Evolutionary conservation across 2,113 vertebrate genomes (phyloP).

Genomic region (Abramis brama): DNA sequence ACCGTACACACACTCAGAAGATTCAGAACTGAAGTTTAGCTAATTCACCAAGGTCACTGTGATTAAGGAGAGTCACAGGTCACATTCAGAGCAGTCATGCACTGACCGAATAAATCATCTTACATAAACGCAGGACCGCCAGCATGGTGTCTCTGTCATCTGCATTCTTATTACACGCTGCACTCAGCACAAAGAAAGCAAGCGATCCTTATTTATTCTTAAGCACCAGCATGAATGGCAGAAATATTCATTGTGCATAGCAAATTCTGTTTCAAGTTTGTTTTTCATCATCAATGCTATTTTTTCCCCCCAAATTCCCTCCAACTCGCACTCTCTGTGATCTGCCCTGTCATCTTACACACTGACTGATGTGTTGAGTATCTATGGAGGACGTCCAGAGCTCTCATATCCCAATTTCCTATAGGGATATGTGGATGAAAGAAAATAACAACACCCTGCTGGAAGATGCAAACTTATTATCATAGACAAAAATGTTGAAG

Average conservation of each 20-base stretch:
- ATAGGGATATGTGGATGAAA: slow-evolving; percentile 35
- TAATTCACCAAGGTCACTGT: slow-evolving; percentile 16
- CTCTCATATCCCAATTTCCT: slow-evolving; percentile 34
- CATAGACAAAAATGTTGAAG: background rate
- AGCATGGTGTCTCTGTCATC: slow-evolving; percentile 30
- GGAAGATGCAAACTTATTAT: slow-evolving; percentile 11
- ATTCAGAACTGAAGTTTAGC: background rate
- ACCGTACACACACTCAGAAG: background rate
- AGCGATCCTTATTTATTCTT: slow-evolving; percentile 50
- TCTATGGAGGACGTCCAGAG: slow-evolving; percentile 31
- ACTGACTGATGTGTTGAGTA: slow-evolving; percentile 43
- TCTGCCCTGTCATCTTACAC: slow-evolving; percentile 46
- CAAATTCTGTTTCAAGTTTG: slow-evolving; percentile 48
- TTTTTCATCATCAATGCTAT: slow-evolving; percentile 48
- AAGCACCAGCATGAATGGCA: slow-evolving; percentile 38
- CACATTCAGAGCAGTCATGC: slow-evolving; percentile 12
- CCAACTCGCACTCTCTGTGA: slow-evolving; percentile 43
- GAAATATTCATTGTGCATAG: slow-evolving; percentile 57
- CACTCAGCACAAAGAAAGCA: slow-evolving; percentile 37
- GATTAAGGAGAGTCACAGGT: slow-evolving; percentile 25
- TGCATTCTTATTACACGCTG: slow-evolving; percentile 38
- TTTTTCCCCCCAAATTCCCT: slow-evolving; percentile 13
- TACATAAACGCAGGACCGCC: slow-evolving; percentile 22
- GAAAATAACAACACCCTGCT: slow-evolving; percentile 35
- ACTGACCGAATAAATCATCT: slow-evolving; percentile 49